Conservation (phyloP, 2,113 vertebrate genomes). For the Zosterops borbonicus region DNA sequence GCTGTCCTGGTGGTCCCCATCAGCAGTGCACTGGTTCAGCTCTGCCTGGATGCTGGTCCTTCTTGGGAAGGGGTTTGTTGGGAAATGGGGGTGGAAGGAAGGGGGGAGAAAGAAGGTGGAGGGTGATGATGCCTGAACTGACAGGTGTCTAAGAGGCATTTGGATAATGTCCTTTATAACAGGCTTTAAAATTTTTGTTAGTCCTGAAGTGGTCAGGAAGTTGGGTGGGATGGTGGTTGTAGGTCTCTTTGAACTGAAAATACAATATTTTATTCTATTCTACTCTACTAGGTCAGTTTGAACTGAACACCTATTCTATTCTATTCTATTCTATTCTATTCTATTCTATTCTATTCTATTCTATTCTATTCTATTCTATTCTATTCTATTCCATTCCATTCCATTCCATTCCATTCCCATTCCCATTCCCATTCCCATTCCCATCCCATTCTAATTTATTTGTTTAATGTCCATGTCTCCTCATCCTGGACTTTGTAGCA, state of each 20-base stretch:
- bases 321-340: background rate
- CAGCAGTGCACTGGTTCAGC: background rate
- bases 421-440: fast-evolving
- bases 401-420: fast-evolving
- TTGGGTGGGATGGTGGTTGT: background rate
- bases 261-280: background rate
- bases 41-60: background rate
- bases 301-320: background rate
- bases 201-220: background rate
- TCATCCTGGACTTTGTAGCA: background rate
- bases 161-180: background rate
- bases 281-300: background rate
- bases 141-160: background rate
- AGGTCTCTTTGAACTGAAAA: background rate
- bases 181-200: background rate
- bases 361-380: background rate
- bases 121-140: background rate
- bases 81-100: background rate
- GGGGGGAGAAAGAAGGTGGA: background rate
- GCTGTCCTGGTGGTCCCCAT: background rate
- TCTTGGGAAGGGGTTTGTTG: background rate
- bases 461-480: fast-evolving
- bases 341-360: background rate
- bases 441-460: fast-evolving
- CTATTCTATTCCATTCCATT: fast-evolving